phyloP scores from a whole-genome alignment of 2,888 invertebrate species.

The Dichetophora obliterata region DNA sequence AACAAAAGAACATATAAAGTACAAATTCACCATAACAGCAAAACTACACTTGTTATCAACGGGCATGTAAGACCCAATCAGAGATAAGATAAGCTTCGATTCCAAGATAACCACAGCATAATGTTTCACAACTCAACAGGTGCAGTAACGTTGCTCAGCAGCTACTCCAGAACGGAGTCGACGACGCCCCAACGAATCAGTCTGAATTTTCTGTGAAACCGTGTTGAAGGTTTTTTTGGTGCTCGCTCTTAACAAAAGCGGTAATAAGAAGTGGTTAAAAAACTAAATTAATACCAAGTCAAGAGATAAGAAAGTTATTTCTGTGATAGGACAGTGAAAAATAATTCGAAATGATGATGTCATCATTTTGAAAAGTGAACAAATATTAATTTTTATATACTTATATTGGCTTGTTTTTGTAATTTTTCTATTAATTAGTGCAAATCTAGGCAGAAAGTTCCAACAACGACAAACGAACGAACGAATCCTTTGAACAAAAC shows the following conservation, averaged over 20 bases:
- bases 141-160: constrained; percentile 47
- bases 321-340: constrained; percentile 23
- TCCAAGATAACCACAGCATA: constrained; percentile 36
- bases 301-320: not conserved
- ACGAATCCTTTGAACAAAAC: constrained; percentile 41
- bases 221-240: constrained; percentile 60
- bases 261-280: constrained; percentile 10
- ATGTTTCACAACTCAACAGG: constrained; percentile 59
- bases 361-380: constrained; percentile 26
- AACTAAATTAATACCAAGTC: not conserved
- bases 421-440: not conserved
- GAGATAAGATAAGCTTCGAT: constrained; percentile 45
- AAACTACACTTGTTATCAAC: constrained; percentile 23
- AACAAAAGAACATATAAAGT: not conserved
- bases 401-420: constrained; percentile 31
- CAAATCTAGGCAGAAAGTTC: constrained; percentile 1
- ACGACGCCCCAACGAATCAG: constrained; percentile 50
- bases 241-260: constrained; percentile 21
- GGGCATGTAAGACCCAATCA: not conserved
- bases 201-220: constrained; percentile 59
- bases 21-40: not conserved
- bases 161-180: constrained; percentile 48
- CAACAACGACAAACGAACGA: constrained; percentile 39
- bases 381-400: not conserved
- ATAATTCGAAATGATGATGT: constrained; percentile 27